Conservation (phyloP, 2,888 invertebrate species). For the Sussaba pulchella region DNA sequence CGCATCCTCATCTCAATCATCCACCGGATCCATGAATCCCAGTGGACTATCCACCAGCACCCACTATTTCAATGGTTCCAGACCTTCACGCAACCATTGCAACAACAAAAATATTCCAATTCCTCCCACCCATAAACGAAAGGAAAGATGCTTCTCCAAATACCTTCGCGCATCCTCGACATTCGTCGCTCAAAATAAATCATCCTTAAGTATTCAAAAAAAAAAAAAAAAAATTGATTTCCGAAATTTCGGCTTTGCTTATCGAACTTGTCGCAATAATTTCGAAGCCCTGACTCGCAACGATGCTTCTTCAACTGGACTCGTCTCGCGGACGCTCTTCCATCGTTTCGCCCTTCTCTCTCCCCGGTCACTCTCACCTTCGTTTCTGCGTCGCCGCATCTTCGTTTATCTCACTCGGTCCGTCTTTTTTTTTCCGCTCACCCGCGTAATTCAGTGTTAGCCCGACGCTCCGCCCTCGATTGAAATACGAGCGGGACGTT, state of each 20-base stretch:
- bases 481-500: neutral
- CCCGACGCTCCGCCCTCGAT: conserved; percentile 14
- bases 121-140: neutral
- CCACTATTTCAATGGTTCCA: too few species aligned
- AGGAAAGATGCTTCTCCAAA: too few species aligned
- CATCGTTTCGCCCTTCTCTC: conserved; percentile 34
- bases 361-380: conserved; percentile 36
- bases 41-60: too few species aligned
- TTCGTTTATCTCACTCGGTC: conserved; percentile 52
- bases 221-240: neutral
- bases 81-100: neutral
- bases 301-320: conserved; percentile 43
- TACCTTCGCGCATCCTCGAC: neutral
- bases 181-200: conserved; percentile 28
- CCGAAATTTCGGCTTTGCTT: neutral
- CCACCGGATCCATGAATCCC: too few species aligned
- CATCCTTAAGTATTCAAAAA: neutral
- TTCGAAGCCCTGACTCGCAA: neutral
- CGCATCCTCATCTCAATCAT: too few species aligned
- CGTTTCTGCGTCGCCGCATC: conserved; percentile 53
- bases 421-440: conserved; percentile 61
- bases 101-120: neutral
- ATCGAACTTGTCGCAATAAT: conserved; percentile 46
- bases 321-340: conserved; percentile 54
- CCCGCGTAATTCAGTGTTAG: neutral